Evolutionary conservation across 2,797 vertebrate species (phyloP).

Genomic region (Acipenser oxyrinchus): DNA sequence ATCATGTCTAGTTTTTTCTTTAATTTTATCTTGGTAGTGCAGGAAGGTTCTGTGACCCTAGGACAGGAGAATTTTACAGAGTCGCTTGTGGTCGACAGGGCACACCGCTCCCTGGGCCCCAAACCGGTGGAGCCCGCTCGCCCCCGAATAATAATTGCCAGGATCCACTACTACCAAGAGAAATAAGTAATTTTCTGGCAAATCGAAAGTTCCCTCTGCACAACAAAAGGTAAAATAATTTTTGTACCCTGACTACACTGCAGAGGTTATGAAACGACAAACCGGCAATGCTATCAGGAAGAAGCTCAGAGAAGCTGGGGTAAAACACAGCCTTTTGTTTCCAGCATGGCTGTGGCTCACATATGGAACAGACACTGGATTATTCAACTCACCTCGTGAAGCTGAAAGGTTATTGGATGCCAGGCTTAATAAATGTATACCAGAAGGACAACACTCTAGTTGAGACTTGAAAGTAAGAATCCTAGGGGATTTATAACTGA

Average conservation of each 20-base stretch:
- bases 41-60: too few relatives aligned
- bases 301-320: neutral
- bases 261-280: constrained; percentile 5
- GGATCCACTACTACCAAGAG: constrained; percentile 5
- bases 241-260: constrained; percentile 2
- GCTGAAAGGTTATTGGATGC: too few relatives aligned
- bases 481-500: too few relatives aligned
- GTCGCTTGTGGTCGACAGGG: neutral
- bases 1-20: too few relatives aligned
- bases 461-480: too few relatives aligned
- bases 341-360: neutral
- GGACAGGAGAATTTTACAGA: neutral
- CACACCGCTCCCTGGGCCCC: constrained; percentile 1
- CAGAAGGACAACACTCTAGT: too few relatives aligned
- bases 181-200: neutral
- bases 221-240: neutral
- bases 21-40: too few relatives aligned
- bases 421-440: too few relatives aligned
- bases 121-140: constrained; percentile 3
- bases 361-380: too few relatives aligned
- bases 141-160: neutral
- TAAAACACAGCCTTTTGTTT: constrained; percentile 4
- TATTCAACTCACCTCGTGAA: too few relatives aligned
- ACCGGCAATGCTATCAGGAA: neutral
- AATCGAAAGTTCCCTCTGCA: neutral